These are phyloP conservation scores for Galeopsomyia nigrocyanea DNA, from an alignment of 2,888 invertebrate genomes.

Conservation along the genomic window DNA sequence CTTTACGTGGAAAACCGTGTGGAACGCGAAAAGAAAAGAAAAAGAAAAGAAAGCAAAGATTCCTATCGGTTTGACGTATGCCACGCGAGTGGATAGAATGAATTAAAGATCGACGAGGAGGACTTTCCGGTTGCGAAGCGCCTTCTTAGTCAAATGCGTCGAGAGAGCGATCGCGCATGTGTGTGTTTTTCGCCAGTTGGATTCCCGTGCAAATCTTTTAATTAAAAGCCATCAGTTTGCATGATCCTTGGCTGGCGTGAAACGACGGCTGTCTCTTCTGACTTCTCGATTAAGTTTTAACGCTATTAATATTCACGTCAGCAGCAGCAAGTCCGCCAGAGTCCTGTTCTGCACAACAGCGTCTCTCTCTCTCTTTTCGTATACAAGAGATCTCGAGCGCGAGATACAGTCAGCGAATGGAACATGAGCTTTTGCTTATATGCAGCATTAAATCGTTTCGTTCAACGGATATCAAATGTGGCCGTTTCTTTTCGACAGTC, in stretches of 20 bases:
- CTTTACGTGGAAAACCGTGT: constrained; percentile 8
- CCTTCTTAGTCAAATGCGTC: background rate
- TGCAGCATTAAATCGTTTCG: constrained; percentile 18
- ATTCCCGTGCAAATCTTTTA: constrained; percentile 53
- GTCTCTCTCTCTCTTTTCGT: background rate
- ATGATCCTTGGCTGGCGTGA: constrained; percentile 37
- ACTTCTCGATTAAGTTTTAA: constrained; percentile 31
- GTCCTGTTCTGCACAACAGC: too few relatives aligned
- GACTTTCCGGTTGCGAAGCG: constrained; percentile 32
- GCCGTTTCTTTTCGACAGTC: background rate
- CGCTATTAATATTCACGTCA: constrained; percentile 45
- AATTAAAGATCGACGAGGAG: constrained; percentile 57
- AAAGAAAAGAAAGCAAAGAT: constrained; percentile 13
- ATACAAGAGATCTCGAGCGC: constrained; percentile 3
- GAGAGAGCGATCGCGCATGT: too few relatives aligned
- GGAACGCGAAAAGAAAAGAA: background rate
- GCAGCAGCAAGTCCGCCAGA: background rate
- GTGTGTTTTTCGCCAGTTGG: background rate
- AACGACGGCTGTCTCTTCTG: constrained; percentile 12
- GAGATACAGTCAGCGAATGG: constrained; percentile 12
- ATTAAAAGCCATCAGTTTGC: constrained; percentile 55
- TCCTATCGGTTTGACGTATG: constrained; percentile 54
- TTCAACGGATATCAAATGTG: background rate
- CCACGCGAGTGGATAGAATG: constrained; percentile 52
- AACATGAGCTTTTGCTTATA: constrained; percentile 29